phyloP scores from a whole-genome alignment of 2,797 vertebrate genomes.

The Myotis planiceps region DNA sequence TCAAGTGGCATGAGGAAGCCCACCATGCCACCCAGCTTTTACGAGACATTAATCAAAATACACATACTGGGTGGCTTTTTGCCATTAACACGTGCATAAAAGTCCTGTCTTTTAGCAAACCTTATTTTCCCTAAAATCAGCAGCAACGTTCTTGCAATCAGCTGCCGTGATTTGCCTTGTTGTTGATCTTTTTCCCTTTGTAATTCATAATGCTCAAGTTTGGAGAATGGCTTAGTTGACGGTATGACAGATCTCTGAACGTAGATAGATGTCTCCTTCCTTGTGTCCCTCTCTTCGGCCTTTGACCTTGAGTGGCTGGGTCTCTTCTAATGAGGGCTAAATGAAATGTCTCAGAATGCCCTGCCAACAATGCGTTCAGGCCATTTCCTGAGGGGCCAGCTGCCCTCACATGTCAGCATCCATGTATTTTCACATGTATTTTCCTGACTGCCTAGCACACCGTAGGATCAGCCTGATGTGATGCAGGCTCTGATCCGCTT shows the following conservation, averaged over 20 bases:
- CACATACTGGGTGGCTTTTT: background rate
- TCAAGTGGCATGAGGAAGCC: background rate
- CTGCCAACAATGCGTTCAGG: no score
- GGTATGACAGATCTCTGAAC: background rate
- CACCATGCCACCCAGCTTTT: background rate
- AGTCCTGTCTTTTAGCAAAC: background rate
- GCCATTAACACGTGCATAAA: background rate
- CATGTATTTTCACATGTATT: background rate
- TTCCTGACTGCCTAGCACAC: background rate
- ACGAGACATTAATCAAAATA: background rate
- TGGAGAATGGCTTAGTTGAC: background rate
- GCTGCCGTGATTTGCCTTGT: background rate
- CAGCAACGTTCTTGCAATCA: background rate
- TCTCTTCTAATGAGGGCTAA: constrained; percentile 39
- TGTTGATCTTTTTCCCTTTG: background rate
- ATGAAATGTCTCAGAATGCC: background rate
- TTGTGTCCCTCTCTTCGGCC: background rate
- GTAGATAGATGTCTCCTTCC: background rate
- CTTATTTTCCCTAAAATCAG: background rate
- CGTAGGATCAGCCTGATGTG: background rate
- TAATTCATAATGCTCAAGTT: background rate
- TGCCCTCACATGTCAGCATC: background rate
- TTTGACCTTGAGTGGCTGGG: background rate
- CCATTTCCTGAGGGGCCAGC: background rate
- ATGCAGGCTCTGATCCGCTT: background rate